Base-by-base conservation (phyloP, 2,113 vertebrate genomes). In the Thunnus thynnus region DNA sequence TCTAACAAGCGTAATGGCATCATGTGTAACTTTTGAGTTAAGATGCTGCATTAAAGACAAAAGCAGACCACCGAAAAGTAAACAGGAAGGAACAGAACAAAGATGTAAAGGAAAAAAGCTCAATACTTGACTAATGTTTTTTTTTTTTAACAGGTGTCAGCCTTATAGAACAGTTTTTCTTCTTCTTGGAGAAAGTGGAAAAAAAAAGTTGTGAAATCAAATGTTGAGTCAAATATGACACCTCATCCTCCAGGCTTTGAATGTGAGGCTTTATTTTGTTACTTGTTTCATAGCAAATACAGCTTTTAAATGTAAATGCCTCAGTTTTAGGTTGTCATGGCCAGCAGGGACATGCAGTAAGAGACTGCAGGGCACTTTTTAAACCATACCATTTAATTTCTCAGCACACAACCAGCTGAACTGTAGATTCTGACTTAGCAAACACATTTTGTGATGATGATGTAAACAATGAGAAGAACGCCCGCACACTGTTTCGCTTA, bases 121-220 rank as follows among this genome's bases (percentile, higher is more conserved):
- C 16, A 22, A 50, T 25, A n/a, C 48, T 14, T 17, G 1, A 22
- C 22, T 22, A 22, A 22, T 11, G 2, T 30, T 30, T 30, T 25
- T n/a, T n/a, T 32, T 55, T 65, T 51, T 10, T 3, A 58, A 68
- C 30, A 27, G 18, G 16, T 48, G 52, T 80, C 32, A 44, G 52
- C 48, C 27, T 2, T 60, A 60, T 3, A 32, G 32, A 67, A 32
- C 27, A 30, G 60, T 6, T 77, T 61, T 55, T 72, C 9, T 48
- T 17, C 12, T 20, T 36, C 17, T 4, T 36, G 32, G 56, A 68
- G 36, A 48, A 25, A 17, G 20, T 46, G 13, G 63, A 4, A 27
- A 27, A 64, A 11, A 22, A 57, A 61, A 46, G 5, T 70, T 30
- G 13, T 61, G 22, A 58, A 71, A 52, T 65, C 1, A 76, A 70